A percentile compares a stretch with the other conserved stretches of the same genome.
phyloP scores from a whole-genome alignment of 2,797 vertebrate genomes.

The Aldrovandia affinis region DNA sequence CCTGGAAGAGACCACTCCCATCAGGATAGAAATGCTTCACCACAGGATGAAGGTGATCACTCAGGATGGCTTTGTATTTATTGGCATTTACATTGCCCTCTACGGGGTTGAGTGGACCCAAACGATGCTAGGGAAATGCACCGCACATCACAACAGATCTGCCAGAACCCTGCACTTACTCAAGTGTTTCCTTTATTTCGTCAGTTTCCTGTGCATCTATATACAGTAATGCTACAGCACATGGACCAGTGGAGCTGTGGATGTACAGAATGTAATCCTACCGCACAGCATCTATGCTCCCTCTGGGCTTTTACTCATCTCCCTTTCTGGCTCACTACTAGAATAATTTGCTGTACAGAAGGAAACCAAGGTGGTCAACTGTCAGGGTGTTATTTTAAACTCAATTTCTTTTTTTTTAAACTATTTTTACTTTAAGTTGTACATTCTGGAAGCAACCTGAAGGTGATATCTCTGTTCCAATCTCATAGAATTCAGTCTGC shows the following conservation, averaged over 20 bases:
- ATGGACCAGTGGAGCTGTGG: background rate
- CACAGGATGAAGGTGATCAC: too few relatives aligned
- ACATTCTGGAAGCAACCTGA: background rate
- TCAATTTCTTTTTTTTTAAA: too few relatives aligned
- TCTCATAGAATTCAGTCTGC: background rate
- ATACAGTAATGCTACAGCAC: background rate
- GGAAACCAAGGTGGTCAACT: background rate
- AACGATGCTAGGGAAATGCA: too few relatives aligned
- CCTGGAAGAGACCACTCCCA: too few relatives aligned
- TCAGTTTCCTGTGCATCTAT: too few relatives aligned
- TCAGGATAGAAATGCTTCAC: too few relatives aligned
- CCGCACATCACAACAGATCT: too few relatives aligned
- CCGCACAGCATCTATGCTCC: background rate
- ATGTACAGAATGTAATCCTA: background rate
- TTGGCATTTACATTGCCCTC: too few relatives aligned
- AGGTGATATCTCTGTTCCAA: background rate
- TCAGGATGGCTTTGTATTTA: too few relatives aligned
- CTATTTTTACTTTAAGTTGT: background rate
- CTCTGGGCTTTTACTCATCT: background rate
- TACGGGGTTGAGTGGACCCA: too few relatives aligned
- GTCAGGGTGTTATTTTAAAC: background rate
- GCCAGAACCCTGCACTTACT: too few relatives aligned
- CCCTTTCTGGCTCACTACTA: background rate
- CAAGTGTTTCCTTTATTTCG: too few relatives aligned
- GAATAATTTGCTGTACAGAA: background rate